Evolutionary conservation across 2,797 vertebrate species (phyloP), one percentile per base, ranked within the genome.

Genomic region (Hipposideros larvatus): DNA sequence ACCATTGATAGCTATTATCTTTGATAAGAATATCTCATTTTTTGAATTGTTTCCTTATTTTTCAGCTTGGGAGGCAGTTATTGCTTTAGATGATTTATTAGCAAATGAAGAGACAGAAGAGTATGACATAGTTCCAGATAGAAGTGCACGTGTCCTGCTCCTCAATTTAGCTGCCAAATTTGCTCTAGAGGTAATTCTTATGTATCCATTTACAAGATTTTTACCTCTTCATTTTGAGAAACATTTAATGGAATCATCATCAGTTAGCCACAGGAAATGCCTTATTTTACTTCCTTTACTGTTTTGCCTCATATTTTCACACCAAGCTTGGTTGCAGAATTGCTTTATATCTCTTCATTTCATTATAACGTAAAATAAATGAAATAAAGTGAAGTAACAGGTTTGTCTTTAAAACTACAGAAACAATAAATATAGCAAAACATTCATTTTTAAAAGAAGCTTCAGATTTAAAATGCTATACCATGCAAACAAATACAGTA

Each of bases 81-180:
- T 94, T 91, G 97, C 98, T 68, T 99, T 99, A 92, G 98, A 98
- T 63, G 95, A 77, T 85, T 96, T 99, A 89, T 97, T 98, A 87
- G 98, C 98, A 95, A 70, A 92, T 87, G 59, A 95, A 66, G 73
- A 98, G 63, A 65, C 94, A 75, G 46, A 18, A 31, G 98, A 98
- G 94, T 98, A 98, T 94, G 97, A 86, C 9, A 80, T 99, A 79
- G 92, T 98, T 97, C 91, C 97, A 57, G 98, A 98, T 77, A 98
- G 98, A 96, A 98, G 96, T 34, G 98, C 99, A 94, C 97, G 98
- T 87, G 98, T 98, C 79, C 98, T 95, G 95, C 98, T 99, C 80
- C 98, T 99, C 91, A 98, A 97, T 97, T 98, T 99, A 97, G 99
- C 99, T 88, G 99, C 99, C 96, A 99, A 99, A 89, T 99, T 99